A percentile compares a stretch with the other conserved stretches of the same genome.
These are phyloP conservation scores for Taenioides sp. DNA, from an alignment of 2,797 vertebrate genomes.

Conservation along the genomic window DNA sequence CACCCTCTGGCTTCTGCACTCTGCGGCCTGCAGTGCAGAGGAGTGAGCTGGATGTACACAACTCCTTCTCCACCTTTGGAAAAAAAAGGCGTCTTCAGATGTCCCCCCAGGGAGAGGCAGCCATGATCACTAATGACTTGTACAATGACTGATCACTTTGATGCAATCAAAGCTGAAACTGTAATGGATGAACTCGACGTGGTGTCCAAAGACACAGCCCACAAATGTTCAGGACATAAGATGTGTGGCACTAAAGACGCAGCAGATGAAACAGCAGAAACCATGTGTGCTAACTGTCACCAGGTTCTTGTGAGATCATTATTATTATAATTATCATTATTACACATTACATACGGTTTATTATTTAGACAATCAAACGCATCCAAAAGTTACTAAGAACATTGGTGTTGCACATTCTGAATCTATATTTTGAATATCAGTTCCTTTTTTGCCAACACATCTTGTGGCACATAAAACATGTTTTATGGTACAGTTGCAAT, in stretches of 20 bases:
- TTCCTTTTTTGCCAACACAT: conserved; percentile 51
- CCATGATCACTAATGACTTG: conserved; percentile 89
- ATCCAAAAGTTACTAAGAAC: conserved; percentile 54
- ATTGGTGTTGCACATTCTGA: conserved; percentile 67
- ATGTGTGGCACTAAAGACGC: conserved; percentile 29
- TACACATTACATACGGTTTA: conserved; percentile 35
- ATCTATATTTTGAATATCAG: conserved; percentile 61
- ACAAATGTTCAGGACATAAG: conserved; percentile 25
- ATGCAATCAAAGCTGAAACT: conserved; percentile 22
- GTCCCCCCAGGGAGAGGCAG: conserved; percentile 80
- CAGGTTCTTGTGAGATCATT: conserved; percentile 47
- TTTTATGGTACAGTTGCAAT: conserved; percentile 68
- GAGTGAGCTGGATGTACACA: conserved; percentile 84
- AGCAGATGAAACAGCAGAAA: conserved; percentile 20
- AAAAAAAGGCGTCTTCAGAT: conserved; percentile 88
- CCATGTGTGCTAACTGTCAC: conserved; percentile 43
- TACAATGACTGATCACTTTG: conserved; percentile 74
- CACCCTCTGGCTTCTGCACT: conserved; percentile 82
- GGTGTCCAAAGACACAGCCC: conserved; percentile 20
- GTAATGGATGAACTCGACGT: conserved; percentile 20
- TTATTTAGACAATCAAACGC: conserved; percentile 79
- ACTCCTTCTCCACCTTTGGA: conserved; percentile 92
- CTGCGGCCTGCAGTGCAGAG: conserved; percentile 76
- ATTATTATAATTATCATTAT: conserved; percentile 51
- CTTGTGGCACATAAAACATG: conserved; percentile 49